phyloP scores from a whole-genome alignment of 2,888 invertebrate species.

The Tyria jacobaeae region DNA sequence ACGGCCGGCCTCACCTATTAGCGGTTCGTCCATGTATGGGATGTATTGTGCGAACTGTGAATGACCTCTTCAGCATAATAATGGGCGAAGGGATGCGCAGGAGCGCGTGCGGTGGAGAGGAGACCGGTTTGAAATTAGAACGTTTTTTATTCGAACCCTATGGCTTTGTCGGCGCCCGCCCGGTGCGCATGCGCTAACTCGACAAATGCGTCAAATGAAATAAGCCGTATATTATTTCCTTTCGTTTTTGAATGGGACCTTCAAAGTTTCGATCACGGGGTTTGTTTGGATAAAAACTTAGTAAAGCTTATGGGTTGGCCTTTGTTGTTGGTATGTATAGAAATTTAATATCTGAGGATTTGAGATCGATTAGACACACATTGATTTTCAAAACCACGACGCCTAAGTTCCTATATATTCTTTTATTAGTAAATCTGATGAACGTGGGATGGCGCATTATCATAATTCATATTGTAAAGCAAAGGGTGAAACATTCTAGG shows the following conservation, averaged over 20 bases:
- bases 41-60: constrained; percentile 85
- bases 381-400: constrained; percentile 30
- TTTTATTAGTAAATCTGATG: constrained; percentile 9
- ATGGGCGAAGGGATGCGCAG: constrained; percentile 84
- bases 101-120: constrained; percentile 82
- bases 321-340: constrained; percentile 49
- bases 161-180: constrained; percentile 84
- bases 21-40: constrained; percentile 69
- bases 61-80: constrained; percentile 86
- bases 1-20: constrained; percentile 71
- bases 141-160: constrained; percentile 77
- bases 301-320: constrained; percentile 53
- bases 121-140: constrained; percentile 86
- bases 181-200: constrained; percentile 84
- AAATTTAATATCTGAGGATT: constrained; percentile 49
- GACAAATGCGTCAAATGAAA: constrained; percentile 85
- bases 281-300: constrained; percentile 68
- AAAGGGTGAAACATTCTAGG: not conserved
- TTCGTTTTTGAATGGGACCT: constrained; percentile 73
- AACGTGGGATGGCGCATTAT: constrained; percentile 3
- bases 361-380: constrained; percentile 48
- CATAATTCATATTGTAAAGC: not conserved
- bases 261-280: constrained; percentile 65
- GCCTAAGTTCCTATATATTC: constrained; percentile 10
- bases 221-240: constrained; percentile 83